A percentile compares a stretch with the other conserved stretches of the same genome.
Evolutionary conservation across 2,888 invertebrate species (phyloP).

Genomic region (Synergus itoensis): DNA sequence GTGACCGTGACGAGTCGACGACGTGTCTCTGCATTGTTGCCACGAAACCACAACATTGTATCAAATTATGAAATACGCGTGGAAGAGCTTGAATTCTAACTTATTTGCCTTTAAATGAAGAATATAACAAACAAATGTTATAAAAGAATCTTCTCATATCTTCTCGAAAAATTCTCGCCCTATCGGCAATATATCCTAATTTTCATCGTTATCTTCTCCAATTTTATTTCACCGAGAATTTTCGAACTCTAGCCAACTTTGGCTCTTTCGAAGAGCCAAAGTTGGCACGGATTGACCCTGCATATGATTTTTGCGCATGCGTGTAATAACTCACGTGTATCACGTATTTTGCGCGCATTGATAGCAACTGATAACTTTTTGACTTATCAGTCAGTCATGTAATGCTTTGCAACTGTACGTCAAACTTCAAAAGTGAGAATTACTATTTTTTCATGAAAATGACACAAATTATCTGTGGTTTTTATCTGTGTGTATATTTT

Average conservation of each 20-base stretch:
- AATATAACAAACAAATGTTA: no score
- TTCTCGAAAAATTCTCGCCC: no score
- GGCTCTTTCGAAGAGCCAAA: no score
- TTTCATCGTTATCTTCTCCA: no score
- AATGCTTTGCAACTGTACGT: background rate
- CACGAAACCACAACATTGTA: constrained; percentile 45
- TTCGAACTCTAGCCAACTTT: no score
- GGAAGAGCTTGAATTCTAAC: background rate
- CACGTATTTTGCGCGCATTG: constrained; percentile 19
- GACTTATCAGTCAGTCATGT: constrained; percentile 16
- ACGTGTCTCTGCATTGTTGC: constrained; percentile 58
- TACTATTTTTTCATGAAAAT: background rate
- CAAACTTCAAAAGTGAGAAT: background rate
- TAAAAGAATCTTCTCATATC: no score
- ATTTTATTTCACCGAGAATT: no score
- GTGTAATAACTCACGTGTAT: background rate
- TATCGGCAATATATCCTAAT: no score
- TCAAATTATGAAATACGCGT: background rate
- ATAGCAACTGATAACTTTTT: constrained; percentile 29
- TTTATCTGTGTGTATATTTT: background rate
- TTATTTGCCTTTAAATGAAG: no score
- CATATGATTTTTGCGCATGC: constrained; percentile 17
- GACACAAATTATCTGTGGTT: background rate
- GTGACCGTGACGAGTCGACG: constrained; percentile 66
- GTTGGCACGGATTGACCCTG: constrained; percentile 22